A percentile compares a stretch with the other conserved stretches of the same genome.
phyloP scores from a whole-genome alignment of 2,797 vertebrate genomes.

The Gymnothorax javanicus region DNA sequence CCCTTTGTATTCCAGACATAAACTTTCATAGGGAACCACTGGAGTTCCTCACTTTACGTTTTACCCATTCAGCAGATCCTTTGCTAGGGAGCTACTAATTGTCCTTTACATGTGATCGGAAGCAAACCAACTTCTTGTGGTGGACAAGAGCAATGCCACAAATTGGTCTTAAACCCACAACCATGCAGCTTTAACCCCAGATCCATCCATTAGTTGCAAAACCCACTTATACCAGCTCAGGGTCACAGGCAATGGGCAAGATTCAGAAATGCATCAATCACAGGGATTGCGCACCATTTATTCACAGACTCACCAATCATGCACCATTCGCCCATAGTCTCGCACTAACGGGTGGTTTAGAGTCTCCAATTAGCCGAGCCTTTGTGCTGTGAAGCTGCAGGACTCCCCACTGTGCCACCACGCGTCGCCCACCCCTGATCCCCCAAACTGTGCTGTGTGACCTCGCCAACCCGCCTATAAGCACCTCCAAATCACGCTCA shows the following conservation, averaged over 20 bases:
- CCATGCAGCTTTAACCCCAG: background rate
- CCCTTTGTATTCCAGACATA: background rate
- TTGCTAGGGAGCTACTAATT: background rate
- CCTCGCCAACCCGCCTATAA: background rate
- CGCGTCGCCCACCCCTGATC: no score
- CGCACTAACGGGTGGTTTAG: no score
- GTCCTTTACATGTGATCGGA: background rate
- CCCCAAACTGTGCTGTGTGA: background rate
- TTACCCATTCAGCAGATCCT: background rate
- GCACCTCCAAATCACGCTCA: background rate
- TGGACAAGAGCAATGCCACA: background rate
- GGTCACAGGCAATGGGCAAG: no score
- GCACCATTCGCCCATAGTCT: no score
- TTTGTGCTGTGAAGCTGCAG: no score
- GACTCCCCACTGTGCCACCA: no score
- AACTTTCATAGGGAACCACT: constrained; percentile 49
- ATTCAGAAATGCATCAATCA: no score
- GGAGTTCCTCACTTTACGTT: constrained; percentile 34
- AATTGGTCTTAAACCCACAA: background rate
- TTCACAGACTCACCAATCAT: no score
- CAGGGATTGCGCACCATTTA: no score
- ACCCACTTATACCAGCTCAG: no score
- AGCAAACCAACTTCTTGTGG: background rate
- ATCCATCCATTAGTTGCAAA: no score
- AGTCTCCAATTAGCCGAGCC: no score